These are phyloP conservation scores for Neria commutata DNA, from an alignment of 2,888 invertebrate species.

Conservation along the genomic window DNA sequence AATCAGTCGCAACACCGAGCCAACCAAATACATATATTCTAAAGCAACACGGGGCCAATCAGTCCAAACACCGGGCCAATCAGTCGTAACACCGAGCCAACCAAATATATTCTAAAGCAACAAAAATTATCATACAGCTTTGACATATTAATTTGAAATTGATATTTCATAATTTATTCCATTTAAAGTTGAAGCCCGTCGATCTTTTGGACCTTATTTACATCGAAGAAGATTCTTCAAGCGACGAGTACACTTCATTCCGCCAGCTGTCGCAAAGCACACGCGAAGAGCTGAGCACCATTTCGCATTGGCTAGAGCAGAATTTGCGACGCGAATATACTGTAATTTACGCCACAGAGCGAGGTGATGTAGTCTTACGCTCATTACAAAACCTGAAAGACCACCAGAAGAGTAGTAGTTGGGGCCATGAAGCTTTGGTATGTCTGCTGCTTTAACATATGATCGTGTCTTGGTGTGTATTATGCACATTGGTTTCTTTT, in stretches of 20 bases:
- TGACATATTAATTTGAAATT: too few relatives aligned
- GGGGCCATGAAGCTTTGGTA: conserved; percentile 76
- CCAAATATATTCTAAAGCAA: too few relatives aligned
- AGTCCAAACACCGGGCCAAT: too few relatives aligned
- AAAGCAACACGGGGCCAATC: too few relatives aligned
- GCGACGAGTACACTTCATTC: conserved; percentile 68
- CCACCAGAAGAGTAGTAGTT: conserved; percentile 78
- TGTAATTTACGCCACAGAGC: conserved; percentile 74
- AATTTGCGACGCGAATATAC: conserved; percentile 76
- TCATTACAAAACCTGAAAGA: conserved; percentile 80
- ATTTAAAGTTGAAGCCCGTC: conserved; percentile 81
- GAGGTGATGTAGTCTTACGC: conserved; percentile 77
- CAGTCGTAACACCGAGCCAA: too few relatives aligned
- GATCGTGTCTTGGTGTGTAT: not conserved
- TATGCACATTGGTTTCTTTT: not conserved
- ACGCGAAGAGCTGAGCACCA: conserved; percentile 74
- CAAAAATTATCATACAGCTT: too few relatives aligned
- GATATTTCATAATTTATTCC: too few relatives aligned
- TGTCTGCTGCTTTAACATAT: conserved; percentile 36
- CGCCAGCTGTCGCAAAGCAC: conserved; percentile 74
- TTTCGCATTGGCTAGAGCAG: conserved; percentile 85
- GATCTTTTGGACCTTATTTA: conserved; percentile 87
- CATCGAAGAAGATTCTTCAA: conserved; percentile 76
- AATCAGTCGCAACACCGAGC: too few relatives aligned
- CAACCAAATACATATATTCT: too few relatives aligned